These are phyloP conservation scores for Pangasius mekongensis DNA, from an alignment of 2,797 vertebrate species.

Conservation along the genomic window DNA sequence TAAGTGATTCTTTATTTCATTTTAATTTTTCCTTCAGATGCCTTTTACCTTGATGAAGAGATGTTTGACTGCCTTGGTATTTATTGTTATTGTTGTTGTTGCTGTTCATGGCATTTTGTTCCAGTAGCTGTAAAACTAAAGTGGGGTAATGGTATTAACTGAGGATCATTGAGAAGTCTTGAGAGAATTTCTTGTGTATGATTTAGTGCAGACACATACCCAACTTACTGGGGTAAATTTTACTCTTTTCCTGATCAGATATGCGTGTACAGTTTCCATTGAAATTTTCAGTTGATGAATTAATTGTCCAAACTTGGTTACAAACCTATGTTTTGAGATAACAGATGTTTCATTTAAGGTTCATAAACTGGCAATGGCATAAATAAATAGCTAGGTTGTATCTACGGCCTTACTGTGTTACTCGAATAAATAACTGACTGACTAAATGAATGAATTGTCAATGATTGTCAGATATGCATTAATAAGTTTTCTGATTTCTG, in stretches of 20 bases:
- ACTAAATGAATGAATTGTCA: background rate
- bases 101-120: constrained; percentile 7
- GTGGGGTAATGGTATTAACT: background rate
- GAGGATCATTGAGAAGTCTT: background rate
- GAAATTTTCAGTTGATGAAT: constrained; percentile 49
- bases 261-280: constrained; percentile 57
- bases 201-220: constrained; percentile 49
- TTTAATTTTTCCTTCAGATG: background rate
- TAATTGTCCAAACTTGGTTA: constrained; percentile 54
- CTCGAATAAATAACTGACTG: background rate
- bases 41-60: constrained; percentile 21
- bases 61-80: background rate
- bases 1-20: background rate
- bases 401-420: background rate
- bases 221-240: constrained; percentile 45
- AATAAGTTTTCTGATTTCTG: too few relatives aligned
- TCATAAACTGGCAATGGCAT: background rate
- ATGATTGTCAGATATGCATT: background rate
- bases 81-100: constrained; percentile 2
- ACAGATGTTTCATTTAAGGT: background rate
- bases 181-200: background rate
- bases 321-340: constrained; percentile 54
- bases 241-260: background rate
- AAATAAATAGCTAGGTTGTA: background rate
- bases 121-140: constrained; percentile 37